Conservation (phyloP, 1,140 invertebrate genomes). For the Zaprionus ghesquierei region DNA sequence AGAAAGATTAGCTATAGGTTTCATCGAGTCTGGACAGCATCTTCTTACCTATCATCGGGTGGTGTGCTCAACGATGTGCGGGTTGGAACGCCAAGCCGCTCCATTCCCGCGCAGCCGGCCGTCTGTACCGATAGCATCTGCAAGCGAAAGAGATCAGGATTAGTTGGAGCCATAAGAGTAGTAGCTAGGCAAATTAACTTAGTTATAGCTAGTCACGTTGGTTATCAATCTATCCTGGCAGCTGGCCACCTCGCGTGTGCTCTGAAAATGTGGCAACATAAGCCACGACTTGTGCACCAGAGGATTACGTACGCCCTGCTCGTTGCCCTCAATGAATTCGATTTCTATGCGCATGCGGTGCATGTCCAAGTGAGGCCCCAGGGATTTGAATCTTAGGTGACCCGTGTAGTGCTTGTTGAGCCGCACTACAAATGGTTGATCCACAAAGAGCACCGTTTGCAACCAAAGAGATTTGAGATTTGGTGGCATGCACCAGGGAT, state of each 20-base stretch:
- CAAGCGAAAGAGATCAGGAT: slow-evolving; percentile 60
- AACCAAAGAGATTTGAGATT: slow-evolving; percentile 55
- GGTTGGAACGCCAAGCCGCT: slow-evolving; percentile 86
- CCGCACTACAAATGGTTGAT: slow-evolving; percentile 51
- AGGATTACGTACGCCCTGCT: neutral
- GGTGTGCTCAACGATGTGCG: slow-evolving; percentile 80
- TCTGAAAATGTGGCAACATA: slow-evolving; percentile 41
- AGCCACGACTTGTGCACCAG: slow-evolving; percentile 51
- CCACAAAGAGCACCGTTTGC: slow-evolving; percentile 64
- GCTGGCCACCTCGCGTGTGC: slow-evolving; percentile 29
- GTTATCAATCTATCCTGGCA: slow-evolving; percentile 49
- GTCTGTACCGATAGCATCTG: slow-evolving; percentile 88
- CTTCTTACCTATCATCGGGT: slow-evolving; percentile 77
- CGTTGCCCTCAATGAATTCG: slow-evolving; percentile 4
- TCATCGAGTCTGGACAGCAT: neutral
- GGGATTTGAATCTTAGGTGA: slow-evolving; percentile 15
- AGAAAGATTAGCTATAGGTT: neutral
- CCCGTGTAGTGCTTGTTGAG: slow-evolving; percentile 24
- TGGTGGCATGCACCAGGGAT: slow-evolving; percentile 14
- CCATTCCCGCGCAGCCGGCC: slow-evolving; percentile 87
- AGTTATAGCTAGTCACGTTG: neutral
- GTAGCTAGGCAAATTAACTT: neutral
- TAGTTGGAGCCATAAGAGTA: neutral
- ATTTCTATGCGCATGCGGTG: slow-evolving; percentile 44
- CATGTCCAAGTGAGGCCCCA: slow-evolving; percentile 1